Evolutionary conservation across 2,113 vertebrate species (phyloP), one percentile per base, ranked within the genome.

Genomic region (Chamaetylas fuelleborni): DNA sequence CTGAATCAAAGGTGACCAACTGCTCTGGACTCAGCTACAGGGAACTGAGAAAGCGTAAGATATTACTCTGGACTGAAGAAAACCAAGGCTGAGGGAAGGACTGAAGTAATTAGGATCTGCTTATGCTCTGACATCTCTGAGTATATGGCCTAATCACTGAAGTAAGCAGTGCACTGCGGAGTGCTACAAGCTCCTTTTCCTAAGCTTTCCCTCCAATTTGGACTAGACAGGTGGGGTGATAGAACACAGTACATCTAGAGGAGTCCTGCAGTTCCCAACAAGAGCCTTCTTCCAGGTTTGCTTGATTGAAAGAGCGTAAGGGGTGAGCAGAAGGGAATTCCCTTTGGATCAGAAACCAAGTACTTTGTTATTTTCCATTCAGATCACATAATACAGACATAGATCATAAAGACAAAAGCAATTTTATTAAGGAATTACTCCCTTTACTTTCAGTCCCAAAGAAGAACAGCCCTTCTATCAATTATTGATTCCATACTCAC

Each of bases 291-390:
- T 62, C 51, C 81, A 64, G 29, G 33, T 67, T 74, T 81, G 38
- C 48, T 76, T 10, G 50, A 34, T 5, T 33, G 26, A 48, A 74
- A 85, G 26, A 3, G 0, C 1, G 0, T 12, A 36, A 87, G 9
- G 8, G 13, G 31, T 17, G 22, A 48, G 45, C 45, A 66, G 43
- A 51, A 51, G 19, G 36, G 29, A 71, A 66, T 45, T n/a, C 36
- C 31, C 14, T 31, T 81, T 72, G 40, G 17, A 87, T 71, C 60
- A 87, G 42, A 81, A 72, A 48, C 22, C 14, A 61, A 72, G 23
- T 13, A 36, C 23, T 78, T 48, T 5, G 20, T 23, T 38, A n/a
- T 53, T 54, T 81, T 45, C 47, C 48, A 26, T 74, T 83, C 42
- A 78, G 43, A 34, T 53, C 53, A 56, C 12, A 2, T 36, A 48